phyloP scores from a whole-genome alignment of 2,888 invertebrate genomes.

The Cabera pusaria region DNA sequence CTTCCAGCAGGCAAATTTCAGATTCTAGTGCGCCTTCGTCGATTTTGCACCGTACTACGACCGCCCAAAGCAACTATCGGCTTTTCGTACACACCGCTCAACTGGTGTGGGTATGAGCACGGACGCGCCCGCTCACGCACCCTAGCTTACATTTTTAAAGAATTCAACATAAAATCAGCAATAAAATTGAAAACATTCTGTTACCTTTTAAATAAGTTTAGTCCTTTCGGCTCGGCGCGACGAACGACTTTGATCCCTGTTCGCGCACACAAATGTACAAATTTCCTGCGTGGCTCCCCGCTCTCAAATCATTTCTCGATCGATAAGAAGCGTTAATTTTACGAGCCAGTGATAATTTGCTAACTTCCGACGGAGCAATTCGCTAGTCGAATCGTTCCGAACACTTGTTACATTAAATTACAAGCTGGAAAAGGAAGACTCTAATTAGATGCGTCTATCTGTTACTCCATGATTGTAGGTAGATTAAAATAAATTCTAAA shows the following conservation, averaged over 20 bases:
- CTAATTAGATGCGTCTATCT: conserved; percentile 50
- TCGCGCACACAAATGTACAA: conserved; percentile 51
- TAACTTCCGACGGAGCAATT: conserved; percentile 79
- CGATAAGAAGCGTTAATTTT: conserved; percentile 83
- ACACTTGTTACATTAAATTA: conserved; percentile 75
- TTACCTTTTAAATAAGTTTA: conserved; percentile 81
- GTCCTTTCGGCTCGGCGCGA: conserved; percentile 45
- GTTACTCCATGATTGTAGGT: conserved; percentile 12
- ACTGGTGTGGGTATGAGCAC: conserved; percentile 62
- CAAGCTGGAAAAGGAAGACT: conserved; percentile 56
- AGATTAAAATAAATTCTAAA: conserved; percentile 20
- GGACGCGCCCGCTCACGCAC: conserved; percentile 62
- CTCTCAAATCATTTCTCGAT: conserved; percentile 75
- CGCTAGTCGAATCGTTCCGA: conserved; percentile 77
- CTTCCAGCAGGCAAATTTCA: conserved; percentile 83
- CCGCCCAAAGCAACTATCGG: conserved; percentile 52
- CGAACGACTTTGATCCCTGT: conserved; percentile 64
- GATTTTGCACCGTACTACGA: conserved; percentile 61
- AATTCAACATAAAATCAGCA: conserved; percentile 82
- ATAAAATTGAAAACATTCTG: conserved; percentile 84
- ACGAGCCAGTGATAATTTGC: conserved; percentile 83
- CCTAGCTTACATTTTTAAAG: conserved; percentile 71
- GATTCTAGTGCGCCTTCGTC: conserved; percentile 54
- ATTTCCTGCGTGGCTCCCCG: conserved; percentile 47
- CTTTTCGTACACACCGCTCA: conserved; percentile 36